Conservation (phyloP, 2,113 vertebrate species). For the Myotis davidii region DNA sequence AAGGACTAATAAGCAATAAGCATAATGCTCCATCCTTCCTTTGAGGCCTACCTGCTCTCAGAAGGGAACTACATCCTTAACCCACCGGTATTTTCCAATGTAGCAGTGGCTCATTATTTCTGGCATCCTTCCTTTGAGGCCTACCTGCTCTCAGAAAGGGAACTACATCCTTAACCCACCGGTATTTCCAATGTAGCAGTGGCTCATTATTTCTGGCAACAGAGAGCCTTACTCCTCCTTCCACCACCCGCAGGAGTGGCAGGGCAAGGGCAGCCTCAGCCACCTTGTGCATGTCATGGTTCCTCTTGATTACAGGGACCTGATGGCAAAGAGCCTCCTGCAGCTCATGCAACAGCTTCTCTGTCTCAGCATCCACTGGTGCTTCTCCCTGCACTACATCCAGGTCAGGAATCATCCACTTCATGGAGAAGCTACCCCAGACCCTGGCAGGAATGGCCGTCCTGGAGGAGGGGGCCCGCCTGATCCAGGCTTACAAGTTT, state of each 20-base stretch:
- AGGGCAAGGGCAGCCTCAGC: slow-evolving; percentile 95
- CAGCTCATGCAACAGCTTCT: slow-evolving; percentile 94
- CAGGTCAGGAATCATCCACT: slow-evolving; percentile 92
- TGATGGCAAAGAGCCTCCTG: slow-evolving; percentile 89
- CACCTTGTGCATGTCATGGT: slow-evolving; percentile 93
- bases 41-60: neutral
- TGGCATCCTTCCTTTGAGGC: rapidly evolving
- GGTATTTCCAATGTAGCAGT: rapidly evolving
- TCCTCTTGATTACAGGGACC: slow-evolving; percentile 94
- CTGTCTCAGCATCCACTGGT: slow-evolving; percentile 88
- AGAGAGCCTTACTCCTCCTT: rapidly evolving
- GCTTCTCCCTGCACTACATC: slow-evolving; percentile 89
- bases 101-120: rapidly evolving
- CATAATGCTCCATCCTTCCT: neutral
- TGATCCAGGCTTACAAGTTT: slow-evolving; percentile 95
- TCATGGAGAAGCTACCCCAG: slow-evolving; percentile 95
- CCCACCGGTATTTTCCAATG: rapidly evolving
- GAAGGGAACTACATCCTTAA: neutral
- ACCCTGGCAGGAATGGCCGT: slow-evolving; percentile 95
- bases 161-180: neutral
- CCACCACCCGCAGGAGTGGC: slow-evolving; percentile 96
- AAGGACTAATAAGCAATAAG: neutral
- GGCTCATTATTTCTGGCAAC: rapidly evolving
- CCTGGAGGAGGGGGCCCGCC: slow-evolving; percentile 89
- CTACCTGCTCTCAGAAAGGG: neutral